Evolutionary conservation across 2,888 invertebrate genomes (phyloP), one percentile per base, ranked within the genome.

Genomic region (Formica aserva): DNA sequence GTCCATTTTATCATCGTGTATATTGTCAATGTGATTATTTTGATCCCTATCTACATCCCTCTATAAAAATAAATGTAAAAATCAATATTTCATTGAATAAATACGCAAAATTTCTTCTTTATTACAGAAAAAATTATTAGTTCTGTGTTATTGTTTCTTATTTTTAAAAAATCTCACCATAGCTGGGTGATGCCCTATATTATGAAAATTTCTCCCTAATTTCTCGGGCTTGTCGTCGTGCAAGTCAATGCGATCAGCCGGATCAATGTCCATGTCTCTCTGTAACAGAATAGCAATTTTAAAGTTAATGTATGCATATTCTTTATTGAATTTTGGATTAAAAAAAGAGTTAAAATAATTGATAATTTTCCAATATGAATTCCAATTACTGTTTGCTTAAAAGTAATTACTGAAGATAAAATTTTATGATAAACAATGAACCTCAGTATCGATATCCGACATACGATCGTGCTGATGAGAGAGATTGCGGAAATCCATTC

Each of bases 151-250:
- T 6, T 32, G 3, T 41, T 22, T 57, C 15, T 75, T 8, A 41
- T 41, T 2, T 66, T 66, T 11, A 26, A 22, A 57, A 22, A 38
- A 66, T 77, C 90, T 88, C 66, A 94, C 94, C 92, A 93, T 92
- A 67, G 91, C 92, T 35, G 93, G 92, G 85, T 93, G 93, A 72
- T 93, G 93, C 13, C 91, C 92, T 82, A 94, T 91, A 88, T 88
- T 91, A 71, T 93, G 92, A 88, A 93, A 92, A 87, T 94, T 94
- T 65, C 94, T 91, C 63, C 91, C 93, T 66, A 94, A 78, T 84
- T 92, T 94, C 85, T 94, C 94, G 5, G 91, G 82, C 83, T 93
- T 94, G 38, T 93, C 91, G 41, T 94, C 94, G 55, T 93, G 92
- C 18, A 94, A 83, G 86, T 94, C 93, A 11, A 84, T 78, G 45